Evolutionary conservation across 35 echinoderm and acorn worm genomes (phyloP), one percentile per base, ranked within the genome.

Genomic region (Acanthaster planci): DNA sequence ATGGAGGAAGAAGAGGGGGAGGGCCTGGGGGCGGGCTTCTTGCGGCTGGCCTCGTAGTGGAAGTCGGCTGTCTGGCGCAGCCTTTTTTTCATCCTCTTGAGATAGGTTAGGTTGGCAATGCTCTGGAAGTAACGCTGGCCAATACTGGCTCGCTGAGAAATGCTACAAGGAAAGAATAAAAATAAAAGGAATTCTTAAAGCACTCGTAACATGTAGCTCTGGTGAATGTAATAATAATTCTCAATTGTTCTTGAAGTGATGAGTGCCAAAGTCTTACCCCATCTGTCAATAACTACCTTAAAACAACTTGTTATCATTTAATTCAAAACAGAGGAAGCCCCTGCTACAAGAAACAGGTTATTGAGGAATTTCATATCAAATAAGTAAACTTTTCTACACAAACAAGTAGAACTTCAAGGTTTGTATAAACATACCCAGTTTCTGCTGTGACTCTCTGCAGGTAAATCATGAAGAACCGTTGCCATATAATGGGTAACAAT

Each of bases 391-490:
- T n/a, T n/a, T n/a, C n/a, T n/a, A n/a, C n/a, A n/a, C n/a, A n/a
- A n/a, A n/a, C n/a, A n/a, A n/a, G 4, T 6, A 47, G 42, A 12
- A 47, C 42, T 6, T 4, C 42, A 47, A 47, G 12, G 4, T 6
- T 47, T 47, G n/a, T 47, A 12, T 4, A 47, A 47, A 52, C 89
- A 91, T 88, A 99, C 96, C 89, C 89, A 56, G 84, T 77, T 15
- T 76, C 77, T 51, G 80, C 38, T 12, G 80, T 89, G 30, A 78
- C 78, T 85, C 96, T 91, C 81, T 94, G 85, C 47, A 99, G 68
- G 67, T 94, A 99, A 18, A 85, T 23, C 26, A 82, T 86, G 60
- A 97, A 99, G 86, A 99, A 99, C 64, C 80, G 84, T 52, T 99
- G 96, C 92, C 92, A 99, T 17, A 99, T 78, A 5, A 94, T 75